phyloP scores from a whole-genome alignment of 2,113 vertebrate genomes.

The Daboia siamensis region DNA sequence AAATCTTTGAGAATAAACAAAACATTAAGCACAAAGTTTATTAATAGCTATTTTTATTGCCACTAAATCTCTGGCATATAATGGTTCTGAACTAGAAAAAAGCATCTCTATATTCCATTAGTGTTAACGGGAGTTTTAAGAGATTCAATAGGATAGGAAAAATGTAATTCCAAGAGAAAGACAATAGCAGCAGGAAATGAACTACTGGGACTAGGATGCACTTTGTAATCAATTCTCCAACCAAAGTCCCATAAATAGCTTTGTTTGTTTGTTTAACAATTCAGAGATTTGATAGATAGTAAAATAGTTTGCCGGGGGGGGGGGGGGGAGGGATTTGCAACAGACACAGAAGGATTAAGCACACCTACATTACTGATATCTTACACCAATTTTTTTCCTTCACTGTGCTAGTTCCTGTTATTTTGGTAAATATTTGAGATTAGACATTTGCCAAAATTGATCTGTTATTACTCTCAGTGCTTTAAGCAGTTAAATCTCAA shows the following conservation, averaged over 20 bases:
- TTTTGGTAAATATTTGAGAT: neutral
- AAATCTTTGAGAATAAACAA: slow-evolving; percentile 69
- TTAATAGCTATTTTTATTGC: neutral
- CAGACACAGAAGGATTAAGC: neutral
- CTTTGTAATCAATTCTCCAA: neutral
- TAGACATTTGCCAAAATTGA: neutral
- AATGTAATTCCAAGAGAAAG: neutral
- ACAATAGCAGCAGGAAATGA: neutral
- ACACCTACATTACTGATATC: neutral
- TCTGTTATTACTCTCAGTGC: neutral
- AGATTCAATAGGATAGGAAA: neutral
- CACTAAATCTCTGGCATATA: neutral
- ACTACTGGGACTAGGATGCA: neutral
- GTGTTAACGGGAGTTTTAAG: too few species aligned
- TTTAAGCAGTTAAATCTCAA: neutral
- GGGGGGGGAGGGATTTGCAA: neutral
- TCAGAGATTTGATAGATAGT: neutral
- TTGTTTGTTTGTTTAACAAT: neutral
- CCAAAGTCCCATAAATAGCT: neutral
- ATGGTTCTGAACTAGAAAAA: neutral
- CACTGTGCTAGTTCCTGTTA: neutral
- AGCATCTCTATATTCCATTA: neutral
- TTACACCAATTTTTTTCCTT: neutral
- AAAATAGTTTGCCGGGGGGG: neutral
- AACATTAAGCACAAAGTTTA: neutral